A percentile compares a stretch with the other conserved stretches of the same genome.
phyloP scores from a whole-genome alignment of 2,797 vertebrate genomes.

The Semaprochilodus insignis region DNA sequence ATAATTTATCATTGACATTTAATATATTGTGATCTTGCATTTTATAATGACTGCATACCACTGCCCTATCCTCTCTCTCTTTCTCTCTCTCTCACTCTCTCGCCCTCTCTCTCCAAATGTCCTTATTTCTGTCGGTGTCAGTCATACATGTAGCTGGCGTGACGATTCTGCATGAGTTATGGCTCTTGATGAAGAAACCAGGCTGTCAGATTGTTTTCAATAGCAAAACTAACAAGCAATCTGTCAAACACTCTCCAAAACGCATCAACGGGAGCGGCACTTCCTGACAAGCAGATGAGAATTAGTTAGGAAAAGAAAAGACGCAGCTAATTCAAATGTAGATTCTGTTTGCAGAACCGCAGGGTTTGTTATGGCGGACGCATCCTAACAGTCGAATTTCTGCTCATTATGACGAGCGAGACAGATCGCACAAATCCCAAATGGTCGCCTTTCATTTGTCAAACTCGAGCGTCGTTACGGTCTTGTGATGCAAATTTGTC shows the following conservation, averaged over 20 bases:
- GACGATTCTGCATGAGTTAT: conserved; percentile 18
- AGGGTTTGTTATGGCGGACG: conserved; percentile 42
- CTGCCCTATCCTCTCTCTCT: not conserved
- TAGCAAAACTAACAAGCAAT: conserved; percentile 40
- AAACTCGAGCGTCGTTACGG: conserved; percentile 49
- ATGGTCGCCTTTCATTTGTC: conserved; percentile 54
- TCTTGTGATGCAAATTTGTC: conserved; percentile 62
- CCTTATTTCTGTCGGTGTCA: not conserved
- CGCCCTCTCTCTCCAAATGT: not conserved
- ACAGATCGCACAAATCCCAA: conserved; percentile 55
- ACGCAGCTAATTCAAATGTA: conserved; percentile 41
- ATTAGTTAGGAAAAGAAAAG: conserved; percentile 31
- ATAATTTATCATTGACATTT: not conserved
- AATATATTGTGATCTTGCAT: not conserved
- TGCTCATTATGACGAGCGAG: conserved; percentile 56
- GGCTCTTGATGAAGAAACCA: conserved; percentile 15
- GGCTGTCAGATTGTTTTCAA: conserved; percentile 41
- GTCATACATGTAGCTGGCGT: conserved; percentile 7
- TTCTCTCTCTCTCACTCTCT: not conserved
- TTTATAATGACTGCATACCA: not conserved
- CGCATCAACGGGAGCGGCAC: conserved; percentile 8
- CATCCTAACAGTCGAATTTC: conserved; percentile 51
- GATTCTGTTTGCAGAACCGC: conserved; percentile 42
- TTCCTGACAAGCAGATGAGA: conserved; percentile 46
- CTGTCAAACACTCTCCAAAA: conserved; percentile 43